phyloP scores from a whole-genome alignment of 2,113 vertebrate genomes.

The Circaetus cinerascens region DNA sequence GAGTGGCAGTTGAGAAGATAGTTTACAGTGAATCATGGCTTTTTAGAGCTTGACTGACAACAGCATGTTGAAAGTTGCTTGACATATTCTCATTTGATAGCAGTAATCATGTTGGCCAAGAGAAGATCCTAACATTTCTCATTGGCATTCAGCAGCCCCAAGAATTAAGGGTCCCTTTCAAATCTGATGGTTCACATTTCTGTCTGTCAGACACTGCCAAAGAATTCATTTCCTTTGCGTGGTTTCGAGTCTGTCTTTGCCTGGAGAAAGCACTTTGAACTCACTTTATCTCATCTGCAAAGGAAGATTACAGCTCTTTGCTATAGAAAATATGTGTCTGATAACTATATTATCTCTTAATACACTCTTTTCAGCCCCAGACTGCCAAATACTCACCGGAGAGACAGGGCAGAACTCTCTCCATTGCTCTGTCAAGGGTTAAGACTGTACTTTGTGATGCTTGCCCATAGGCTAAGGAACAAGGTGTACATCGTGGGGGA shows the following conservation, averaged over 20 bases:
- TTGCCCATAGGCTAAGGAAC: neutral
- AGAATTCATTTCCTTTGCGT: neutral
- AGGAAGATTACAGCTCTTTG: conserved; percentile 25
- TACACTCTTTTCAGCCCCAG: neutral
- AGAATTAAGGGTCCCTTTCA: conserved; percentile 22
- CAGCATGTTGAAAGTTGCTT: neutral
- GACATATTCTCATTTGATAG: neutral
- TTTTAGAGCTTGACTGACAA: conserved; percentile 19
- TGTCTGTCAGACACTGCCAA: conserved; percentile 6
- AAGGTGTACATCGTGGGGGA: neutral
- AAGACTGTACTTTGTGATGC: neutral
- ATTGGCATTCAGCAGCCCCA: conserved; percentile 6
- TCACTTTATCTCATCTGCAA: conserved; percentile 47
- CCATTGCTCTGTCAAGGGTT: neutral
- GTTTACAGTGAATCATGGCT: neutral
- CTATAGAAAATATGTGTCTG: neutral
- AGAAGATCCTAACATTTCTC: conserved; percentile 1
- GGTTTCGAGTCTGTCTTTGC: conserved; percentile 10
- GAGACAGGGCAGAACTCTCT: neutral
- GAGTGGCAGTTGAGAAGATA: neutral
- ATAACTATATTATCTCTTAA: conserved; percentile 1
- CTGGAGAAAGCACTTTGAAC: conserved; percentile 52
- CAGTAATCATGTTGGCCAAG: neutral
- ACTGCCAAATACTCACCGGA: neutral
- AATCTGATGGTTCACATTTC: neutral